Percentiles rank a stretch among this genome's conserved stretches.
Conservation (phyloP, 2,888 invertebrate genomes). For the Dicranocentrus wangi region DNA sequence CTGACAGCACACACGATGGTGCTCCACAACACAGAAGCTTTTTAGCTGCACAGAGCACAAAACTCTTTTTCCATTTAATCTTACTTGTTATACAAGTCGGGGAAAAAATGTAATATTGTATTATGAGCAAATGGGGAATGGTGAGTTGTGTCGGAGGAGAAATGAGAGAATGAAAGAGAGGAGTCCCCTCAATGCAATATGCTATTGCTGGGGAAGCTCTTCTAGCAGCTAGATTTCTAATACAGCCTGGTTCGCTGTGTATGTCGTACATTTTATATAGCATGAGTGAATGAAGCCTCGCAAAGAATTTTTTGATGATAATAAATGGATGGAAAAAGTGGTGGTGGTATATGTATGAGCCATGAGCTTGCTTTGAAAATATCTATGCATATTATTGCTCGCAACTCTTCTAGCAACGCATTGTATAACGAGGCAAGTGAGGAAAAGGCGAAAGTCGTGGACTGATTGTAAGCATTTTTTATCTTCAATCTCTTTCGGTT, state of each 20-base stretch:
- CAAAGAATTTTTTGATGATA: constrained; percentile 19
- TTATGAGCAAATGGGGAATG: constrained; percentile 51
- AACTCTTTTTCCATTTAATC: constrained; percentile 44
- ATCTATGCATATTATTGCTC: constrained; percentile 18
- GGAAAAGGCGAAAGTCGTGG: not conserved
- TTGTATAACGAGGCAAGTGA: constrained; percentile 2
- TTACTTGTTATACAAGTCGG: constrained; percentile 36
- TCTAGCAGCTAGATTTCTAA: constrained; percentile 12
- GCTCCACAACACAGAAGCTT: not conserved
- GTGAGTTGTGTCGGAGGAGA: constrained; percentile 20
- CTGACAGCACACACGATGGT: not conserved
- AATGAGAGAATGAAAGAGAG: constrained; percentile 9
- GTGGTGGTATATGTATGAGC: constrained; percentile 15
- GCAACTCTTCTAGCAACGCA: not conserved
- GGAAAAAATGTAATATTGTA: constrained; percentile 46
- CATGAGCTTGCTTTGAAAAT: constrained; percentile 5
- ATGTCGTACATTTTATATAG: not conserved
- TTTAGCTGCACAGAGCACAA: constrained; percentile 33
- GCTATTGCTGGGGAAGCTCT: not conserved
- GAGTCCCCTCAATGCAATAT: constrained; percentile 39
- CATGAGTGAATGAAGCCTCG: not conserved
- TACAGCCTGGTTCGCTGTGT: constrained; percentile 10
- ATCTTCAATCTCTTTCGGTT: not conserved
- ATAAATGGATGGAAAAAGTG: constrained; percentile 26
- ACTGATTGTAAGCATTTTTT: constrained; percentile 8